Base-by-base conservation (phyloP, 2,797 vertebrate species). In the Onychomys torridus region DNA sequence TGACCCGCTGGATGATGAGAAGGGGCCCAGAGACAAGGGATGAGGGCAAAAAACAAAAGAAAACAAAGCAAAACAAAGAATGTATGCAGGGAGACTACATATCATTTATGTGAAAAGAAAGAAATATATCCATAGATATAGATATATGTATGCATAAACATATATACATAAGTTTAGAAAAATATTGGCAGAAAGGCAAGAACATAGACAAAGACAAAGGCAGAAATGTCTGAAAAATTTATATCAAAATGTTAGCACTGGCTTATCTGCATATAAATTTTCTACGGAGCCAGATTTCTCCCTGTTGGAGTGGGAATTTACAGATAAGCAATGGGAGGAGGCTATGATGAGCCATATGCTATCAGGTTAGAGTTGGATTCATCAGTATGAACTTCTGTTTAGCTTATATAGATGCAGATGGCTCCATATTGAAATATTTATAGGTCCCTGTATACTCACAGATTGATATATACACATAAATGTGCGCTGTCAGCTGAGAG, bases 401-500 rank as follows among this genome's bases (percentile, higher is more conserved):
- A 90, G 55, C 34, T 95, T 93, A 79, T 43, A 75, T 11, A 79
- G 82, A 85, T 65, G 92, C 32, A 96, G 55, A 89, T 77, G 67
- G 82, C 76, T 95, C 89, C 55, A 59, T 91, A 77, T 37, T 9
- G 55, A 81, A 91, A 95, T 85, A 97, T 91, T 91, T 94, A 87
- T 69, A 78, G 10, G 25, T 81, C 27, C 49, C 3, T 61, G 19
- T 82, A 52, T 79, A 79, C 21, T 69, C n/a, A 55, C 21, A 55
- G 17, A 49, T 57, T 88, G 90, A 57, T 34, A 79, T 12, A 67
- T 0, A 61, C 34, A 61, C 4, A 17, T 43, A 12, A 73, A 85
- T 84, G 52, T 73, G 37, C 43, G 89, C 55, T 93, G 59, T 88
- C 59, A 94, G 43, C 46, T 88, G 21, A 91, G 76, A 92, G 46